Percentiles rank a stretch among this genome's conserved stretches.
phyloP scores from a whole-genome alignment of 2,113 vertebrate species.

The Pachypanchax playfairii region DNA sequence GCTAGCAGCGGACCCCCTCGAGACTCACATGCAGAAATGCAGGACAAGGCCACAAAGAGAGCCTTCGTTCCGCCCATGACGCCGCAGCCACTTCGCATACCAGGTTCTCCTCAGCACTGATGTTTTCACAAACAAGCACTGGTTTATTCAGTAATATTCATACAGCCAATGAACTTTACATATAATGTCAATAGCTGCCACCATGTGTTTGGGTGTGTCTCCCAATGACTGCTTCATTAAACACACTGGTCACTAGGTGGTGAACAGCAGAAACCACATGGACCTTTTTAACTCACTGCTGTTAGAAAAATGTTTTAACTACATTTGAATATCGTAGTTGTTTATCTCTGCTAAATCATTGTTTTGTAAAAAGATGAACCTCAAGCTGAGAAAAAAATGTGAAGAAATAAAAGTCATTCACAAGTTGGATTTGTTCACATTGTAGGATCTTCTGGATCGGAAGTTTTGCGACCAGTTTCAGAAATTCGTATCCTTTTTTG shows the following conservation, averaged over 20 bases:
- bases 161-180: constrained; percentile 22
- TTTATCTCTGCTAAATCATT: too few relatives aligned
- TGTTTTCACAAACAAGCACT: constrained; percentile 24
- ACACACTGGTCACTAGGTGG: constrained; percentile 57
- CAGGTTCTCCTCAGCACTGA: constrained; percentile 78
- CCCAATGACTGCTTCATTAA: constrained; percentile 49
- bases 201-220: constrained; percentile 53
- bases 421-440: constrained; percentile 33
- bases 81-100: constrained; percentile 77
- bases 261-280: constrained; percentile 5
- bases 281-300: constrained; percentile 1
- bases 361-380: neutral
- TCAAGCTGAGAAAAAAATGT: neutral
- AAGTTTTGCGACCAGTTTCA: constrained; percentile 86
- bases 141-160: constrained; percentile 22
- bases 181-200: constrained; percentile 53
- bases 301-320: neutral
- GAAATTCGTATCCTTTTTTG: constrained; percentile 97
- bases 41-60: constrained; percentile 75
- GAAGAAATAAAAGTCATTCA: neutral
- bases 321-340: neutral
- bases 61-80: constrained; percentile 77
- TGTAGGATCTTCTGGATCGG: constrained; percentile 77
- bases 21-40: constrained; percentile 60
- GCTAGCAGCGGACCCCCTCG: constrained; percentile 53